These are phyloP conservation scores for Xenus cinereus DNA, from an alignment of 2,113 vertebrate genomes.

Conservation along the genomic window DNA sequence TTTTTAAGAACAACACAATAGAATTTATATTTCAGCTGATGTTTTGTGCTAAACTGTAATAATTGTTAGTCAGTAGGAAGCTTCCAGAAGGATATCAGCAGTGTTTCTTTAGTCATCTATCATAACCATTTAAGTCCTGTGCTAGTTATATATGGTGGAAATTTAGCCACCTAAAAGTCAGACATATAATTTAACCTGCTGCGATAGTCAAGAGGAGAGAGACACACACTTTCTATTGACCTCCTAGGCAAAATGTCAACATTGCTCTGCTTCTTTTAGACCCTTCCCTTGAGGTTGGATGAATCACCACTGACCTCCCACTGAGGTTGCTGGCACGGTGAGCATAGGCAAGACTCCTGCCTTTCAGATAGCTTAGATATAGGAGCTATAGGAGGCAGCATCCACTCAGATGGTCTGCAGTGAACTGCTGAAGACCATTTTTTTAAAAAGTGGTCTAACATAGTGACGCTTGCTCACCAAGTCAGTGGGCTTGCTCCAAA, in stretches of 20 bases:
- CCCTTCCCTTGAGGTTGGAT: neutral
- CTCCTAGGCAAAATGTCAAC: neutral
- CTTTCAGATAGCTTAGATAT: neutral
- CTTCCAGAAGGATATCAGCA: neutral
- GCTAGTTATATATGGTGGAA: neutral
- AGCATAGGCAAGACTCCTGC: neutral
- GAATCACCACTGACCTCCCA: neutral
- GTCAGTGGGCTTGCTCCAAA: neutral
- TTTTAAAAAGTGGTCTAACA: neutral
- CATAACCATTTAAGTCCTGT: neutral
- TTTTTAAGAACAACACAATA: neutral
- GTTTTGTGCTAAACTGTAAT: neutral
- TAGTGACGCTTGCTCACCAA: neutral
- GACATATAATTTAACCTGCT: neutral
- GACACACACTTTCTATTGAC: neutral
- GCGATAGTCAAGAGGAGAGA: neutral
- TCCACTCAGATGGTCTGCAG: neutral
- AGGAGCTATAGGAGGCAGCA: neutral
- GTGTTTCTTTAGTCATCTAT: neutral
- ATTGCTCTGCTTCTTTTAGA: neutral
- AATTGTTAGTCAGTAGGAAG: neutral
- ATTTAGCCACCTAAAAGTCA: neutral
- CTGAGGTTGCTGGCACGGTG: neutral
- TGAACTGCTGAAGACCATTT: neutral
- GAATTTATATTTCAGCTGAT: neutral